Evolutionary conservation across 2,113 vertebrate species (phyloP).

Genomic region (Strix aluco): DNA sequence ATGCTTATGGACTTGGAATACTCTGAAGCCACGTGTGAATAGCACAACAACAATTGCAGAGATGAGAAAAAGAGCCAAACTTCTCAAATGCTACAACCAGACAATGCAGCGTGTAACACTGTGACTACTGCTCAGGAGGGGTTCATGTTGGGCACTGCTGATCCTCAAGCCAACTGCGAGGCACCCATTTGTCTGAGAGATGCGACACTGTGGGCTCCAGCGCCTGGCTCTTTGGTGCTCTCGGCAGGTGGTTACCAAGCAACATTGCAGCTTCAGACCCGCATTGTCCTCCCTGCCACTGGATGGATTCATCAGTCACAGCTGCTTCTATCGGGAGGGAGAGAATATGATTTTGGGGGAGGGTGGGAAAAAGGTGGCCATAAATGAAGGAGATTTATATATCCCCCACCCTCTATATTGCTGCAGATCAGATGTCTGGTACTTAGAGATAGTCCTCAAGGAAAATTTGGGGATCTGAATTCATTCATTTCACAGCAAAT

Average conservation of each 20-base stretch:
- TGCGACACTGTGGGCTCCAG: not conserved
- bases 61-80: not conserved
- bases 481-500: constrained; percentile 8
- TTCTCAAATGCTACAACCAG: not conserved
- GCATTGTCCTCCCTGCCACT: not conserved
- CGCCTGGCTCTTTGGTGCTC: not conserved
- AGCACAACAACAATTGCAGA: not conserved
- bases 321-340: not conserved
- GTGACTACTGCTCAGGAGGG: not conserved
- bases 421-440: not conserved
- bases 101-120: accelerated
- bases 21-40: not conserved
- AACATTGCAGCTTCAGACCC: not conserved
- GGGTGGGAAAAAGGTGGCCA: not conserved
- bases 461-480: not conserved
- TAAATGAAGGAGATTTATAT: not conserved
- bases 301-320: not conserved
- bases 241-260: constrained; percentile 45
- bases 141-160: not conserved
- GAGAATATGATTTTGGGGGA: not conserved
- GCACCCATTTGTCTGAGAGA: constrained; percentile 16
- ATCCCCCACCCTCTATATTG: not conserved
- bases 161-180: not conserved
- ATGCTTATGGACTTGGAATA: too few relatives aligned
- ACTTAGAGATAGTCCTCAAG: not conserved